Evolutionary conservation across 2,113 vertebrate genomes (phyloP).

Genomic region (Noturus placidus): DNA sequence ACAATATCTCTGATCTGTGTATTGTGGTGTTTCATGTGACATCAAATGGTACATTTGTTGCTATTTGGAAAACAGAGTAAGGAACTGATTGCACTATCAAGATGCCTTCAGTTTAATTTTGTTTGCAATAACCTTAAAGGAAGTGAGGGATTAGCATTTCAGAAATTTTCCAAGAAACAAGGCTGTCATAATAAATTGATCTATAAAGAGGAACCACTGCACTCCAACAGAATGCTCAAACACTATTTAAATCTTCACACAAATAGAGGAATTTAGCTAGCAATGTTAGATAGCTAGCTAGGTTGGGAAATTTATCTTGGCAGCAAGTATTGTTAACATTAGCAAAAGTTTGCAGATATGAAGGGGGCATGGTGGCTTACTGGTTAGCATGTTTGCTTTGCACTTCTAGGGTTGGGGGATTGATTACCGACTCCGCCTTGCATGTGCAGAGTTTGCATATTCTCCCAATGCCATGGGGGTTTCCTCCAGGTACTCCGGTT

Average conservation of each 20-base stretch:
- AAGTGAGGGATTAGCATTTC: background rate
- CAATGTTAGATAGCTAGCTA: background rate
- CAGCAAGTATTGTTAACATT: background rate
- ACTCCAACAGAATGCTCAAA: background rate
- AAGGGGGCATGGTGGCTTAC: too few species aligned
- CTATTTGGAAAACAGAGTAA: background rate
- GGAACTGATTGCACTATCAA: background rate
- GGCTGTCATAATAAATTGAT: background rate
- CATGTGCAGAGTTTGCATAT: too few species aligned
- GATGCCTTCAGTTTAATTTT: background rate
- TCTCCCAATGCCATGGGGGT: too few species aligned
- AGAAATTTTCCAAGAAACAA: background rate
- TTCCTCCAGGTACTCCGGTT: too few species aligned
- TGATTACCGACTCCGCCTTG: too few species aligned
- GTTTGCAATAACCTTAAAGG: background rate
- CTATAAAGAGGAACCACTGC: background rate
- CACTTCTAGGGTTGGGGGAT: too few species aligned
- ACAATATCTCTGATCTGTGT: background rate
- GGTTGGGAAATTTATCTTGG: background rate
- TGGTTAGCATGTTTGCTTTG: too few species aligned
- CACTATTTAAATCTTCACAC: background rate
- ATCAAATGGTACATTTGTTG: background rate
- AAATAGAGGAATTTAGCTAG: background rate
- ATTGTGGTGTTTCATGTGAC: background rate
- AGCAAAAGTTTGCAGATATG: background rate